A percentile compares a stretch with the other conserved stretches of the same genome.
phyloP scores from a whole-genome alignment of 1,140 invertebrate genomes.

The Magallana gigas region DNA sequence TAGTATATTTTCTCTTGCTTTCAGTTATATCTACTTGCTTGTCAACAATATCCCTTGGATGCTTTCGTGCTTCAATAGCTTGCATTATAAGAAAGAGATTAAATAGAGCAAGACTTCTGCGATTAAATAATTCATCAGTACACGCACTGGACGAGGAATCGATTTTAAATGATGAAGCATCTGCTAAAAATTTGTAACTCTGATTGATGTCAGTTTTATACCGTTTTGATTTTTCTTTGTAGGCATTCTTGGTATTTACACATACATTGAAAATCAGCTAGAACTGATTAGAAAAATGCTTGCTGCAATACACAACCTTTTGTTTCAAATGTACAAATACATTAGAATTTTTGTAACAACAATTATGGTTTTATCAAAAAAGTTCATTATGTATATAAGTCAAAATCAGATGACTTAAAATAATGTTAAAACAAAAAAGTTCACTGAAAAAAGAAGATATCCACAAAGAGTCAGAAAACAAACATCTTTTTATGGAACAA shows the following conservation, averaged over 20 bases:
- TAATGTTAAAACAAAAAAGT: neutral
- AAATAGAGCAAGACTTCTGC: too few species aligned
- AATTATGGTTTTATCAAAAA: neutral
- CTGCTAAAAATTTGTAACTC: neutral
- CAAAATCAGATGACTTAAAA: slow-evolving; percentile 2
- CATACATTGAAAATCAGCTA: neutral
- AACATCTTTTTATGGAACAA: neutral
- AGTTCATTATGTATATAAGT: neutral
- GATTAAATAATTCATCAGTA: too few species aligned
- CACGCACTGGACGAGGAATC: too few species aligned
- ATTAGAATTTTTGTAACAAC: neutral
- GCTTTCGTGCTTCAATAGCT: too few species aligned
- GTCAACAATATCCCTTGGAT: too few species aligned
- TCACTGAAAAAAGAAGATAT: neutral
- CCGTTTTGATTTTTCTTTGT: neutral
- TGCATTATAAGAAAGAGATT: too few species aligned
- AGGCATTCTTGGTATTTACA: neutral
- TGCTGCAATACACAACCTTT: neutral
- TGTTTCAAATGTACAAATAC: neutral
- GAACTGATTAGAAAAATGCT: neutral
- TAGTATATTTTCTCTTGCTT: neutral
- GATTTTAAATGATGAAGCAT: neutral
- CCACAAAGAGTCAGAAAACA: neutral
- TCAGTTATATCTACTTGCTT: too few species aligned
- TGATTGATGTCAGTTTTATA: neutral